Percentiles rank a stretch among this genome's conserved stretches.
These are phyloP conservation scores for Pyrgilauda ruficollis DNA, from an alignment of 2,113 vertebrate species.

Conservation along the genomic window DNA sequence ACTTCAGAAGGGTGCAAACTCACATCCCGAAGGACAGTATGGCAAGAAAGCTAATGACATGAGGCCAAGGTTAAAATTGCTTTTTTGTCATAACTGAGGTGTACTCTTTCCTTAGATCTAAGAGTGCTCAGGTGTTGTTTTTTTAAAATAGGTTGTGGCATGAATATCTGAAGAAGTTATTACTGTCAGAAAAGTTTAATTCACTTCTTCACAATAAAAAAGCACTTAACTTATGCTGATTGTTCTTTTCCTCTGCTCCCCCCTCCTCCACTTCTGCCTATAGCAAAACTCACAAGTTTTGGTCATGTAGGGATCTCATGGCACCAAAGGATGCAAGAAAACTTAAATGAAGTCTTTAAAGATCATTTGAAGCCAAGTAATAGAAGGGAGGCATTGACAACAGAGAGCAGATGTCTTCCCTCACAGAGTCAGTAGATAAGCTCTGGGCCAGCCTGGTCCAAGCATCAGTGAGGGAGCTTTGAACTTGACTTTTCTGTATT, in stretches of 20 bases:
- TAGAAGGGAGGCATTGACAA: conserved; percentile 28
- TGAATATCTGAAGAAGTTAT: conserved; percentile 13
- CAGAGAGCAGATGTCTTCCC: conserved; percentile 39
- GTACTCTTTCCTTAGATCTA: background rate
- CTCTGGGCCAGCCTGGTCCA: conserved; percentile 16
- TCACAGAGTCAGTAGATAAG: conserved; percentile 39
- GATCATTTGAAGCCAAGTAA: conserved; percentile 39
- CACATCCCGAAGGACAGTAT: conserved; percentile 15
- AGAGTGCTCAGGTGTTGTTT: background rate
- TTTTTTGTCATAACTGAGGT: background rate
- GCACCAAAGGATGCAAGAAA: conserved; percentile 47
- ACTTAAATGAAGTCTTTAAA: conserved; percentile 54
- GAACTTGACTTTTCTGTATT: conserved; percentile 30
- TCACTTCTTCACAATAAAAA: background rate
- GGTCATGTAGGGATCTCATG: conserved; percentile 35
- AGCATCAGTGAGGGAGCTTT: conserved; percentile 9
- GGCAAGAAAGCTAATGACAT: background rate
- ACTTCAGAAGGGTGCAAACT: conserved; percentile 17
- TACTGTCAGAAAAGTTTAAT: conserved; percentile 23
- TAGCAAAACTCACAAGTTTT: conserved; percentile 35
- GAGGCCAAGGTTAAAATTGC: background rate
- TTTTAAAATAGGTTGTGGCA: background rate
- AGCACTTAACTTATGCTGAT: conserved; percentile 16
- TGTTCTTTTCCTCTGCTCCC: background rate
- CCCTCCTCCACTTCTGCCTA: conserved; percentile 21